Conservation (phyloP, 2,113 vertebrate species). For the Hydrochoerus hydrochaeris region DNA sequence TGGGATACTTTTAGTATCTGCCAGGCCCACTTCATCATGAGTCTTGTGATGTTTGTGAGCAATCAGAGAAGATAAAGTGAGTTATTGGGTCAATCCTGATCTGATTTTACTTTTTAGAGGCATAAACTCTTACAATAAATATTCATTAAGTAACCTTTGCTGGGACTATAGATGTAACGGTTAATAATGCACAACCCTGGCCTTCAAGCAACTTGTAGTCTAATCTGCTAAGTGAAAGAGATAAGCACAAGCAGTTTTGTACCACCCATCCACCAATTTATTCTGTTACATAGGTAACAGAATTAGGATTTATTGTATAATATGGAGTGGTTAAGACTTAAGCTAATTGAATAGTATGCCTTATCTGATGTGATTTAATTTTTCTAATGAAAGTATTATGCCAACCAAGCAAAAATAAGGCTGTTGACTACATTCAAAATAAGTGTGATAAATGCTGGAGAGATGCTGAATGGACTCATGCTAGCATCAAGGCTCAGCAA, state of each 20-base stretch:
- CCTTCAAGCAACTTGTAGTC: neutral
- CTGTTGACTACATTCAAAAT: neutral
- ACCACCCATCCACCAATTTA: neutral
- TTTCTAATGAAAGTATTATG: neutral
- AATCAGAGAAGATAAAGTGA: neutral
- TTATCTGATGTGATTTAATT: neutral
- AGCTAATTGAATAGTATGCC: neutral
- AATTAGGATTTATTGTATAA: neutral
- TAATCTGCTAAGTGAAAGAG: neutral
- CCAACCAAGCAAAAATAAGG: neutral
- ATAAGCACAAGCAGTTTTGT: neutral
- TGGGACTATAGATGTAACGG: conserved; percentile 15
- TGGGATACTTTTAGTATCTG: neutral
- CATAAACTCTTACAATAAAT: neutral
- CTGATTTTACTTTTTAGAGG: conserved; percentile 2
- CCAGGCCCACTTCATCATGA: neutral
- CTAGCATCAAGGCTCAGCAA: neutral
- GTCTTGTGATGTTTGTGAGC: neutral
- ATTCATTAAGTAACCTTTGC: conserved; percentile 21
- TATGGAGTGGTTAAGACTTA: neutral
- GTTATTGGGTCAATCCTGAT: neutral
- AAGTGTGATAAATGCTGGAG: neutral
- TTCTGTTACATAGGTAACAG: too few species aligned
- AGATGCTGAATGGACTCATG: neutral
- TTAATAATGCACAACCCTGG: neutral